Evolutionary conservation across 1,140 invertebrate genomes (phyloP).

Genomic region (Zaprionus vittiger): DNA sequence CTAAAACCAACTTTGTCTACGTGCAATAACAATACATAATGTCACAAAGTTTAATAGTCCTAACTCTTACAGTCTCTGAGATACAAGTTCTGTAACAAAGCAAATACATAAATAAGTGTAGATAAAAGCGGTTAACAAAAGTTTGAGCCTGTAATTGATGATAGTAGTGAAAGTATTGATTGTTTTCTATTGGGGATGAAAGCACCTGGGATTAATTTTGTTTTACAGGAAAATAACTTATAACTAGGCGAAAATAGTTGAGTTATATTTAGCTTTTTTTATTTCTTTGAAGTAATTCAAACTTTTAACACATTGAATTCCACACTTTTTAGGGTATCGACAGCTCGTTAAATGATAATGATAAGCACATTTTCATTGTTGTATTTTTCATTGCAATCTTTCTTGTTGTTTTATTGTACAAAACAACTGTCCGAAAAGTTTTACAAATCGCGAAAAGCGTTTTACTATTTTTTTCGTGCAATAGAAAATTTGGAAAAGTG

Average conservation of each 20-base stretch:
- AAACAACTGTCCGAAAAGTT: constrained; percentile 44
- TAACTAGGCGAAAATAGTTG: neutral
- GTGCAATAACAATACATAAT: neutral
- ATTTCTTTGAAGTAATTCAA: neutral
- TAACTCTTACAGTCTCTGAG: neutral
- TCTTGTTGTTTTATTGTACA: neutral
- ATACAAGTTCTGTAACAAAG: neutral
- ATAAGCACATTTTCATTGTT: constrained; percentile 12
- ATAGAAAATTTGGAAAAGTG: constrained; percentile 23
- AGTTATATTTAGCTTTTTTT: neutral
- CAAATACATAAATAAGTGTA: neutral
- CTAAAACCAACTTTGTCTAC: neutral
- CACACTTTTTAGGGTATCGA: neutral
- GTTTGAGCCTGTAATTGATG: constrained; percentile 1
- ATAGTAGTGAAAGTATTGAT: neutral
- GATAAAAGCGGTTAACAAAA: neutral
- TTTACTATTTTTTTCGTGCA: constrained; percentile 30
- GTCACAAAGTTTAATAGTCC: neutral
- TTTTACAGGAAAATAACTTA: neutral
- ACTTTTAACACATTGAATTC: neutral
- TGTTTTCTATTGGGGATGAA: neutral
- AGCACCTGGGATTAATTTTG: neutral
- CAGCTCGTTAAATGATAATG: neutral
- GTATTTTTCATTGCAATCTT: neutral
- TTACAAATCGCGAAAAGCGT: constrained; percentile 34